Base-by-base conservation (phyloP, 1,140 invertebrate genomes). In the Neoseiulus cucumeris region DNA sequence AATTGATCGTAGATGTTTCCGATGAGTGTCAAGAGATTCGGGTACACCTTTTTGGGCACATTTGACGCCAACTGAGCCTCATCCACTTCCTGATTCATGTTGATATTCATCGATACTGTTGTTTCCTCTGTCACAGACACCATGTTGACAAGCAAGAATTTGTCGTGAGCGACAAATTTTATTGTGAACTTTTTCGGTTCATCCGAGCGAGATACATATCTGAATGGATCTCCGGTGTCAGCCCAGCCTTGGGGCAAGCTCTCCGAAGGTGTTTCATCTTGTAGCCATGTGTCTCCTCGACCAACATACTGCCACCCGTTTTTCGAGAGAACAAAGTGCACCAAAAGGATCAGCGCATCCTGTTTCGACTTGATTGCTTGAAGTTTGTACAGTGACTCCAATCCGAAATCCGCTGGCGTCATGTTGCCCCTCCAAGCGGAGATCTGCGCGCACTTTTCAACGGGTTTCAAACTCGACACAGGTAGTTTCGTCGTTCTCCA, bases 71-170 rank as follows among this genome's bases (percentile, higher is more conserved):
- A 20, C 22, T 59, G 17, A 25, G 17, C 22, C 4, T 14, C 25
- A 5, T 59, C 51, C 14, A 59, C 51, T 25, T 59, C 17, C 1
- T 12, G 17, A 6, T 14, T 29, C 22, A 33, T 59, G 22, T 59
- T 59, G 33, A 59, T 59, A 25, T 59, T 59, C 51, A 59, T 59
- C 1, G 51, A 25, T 1, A 59, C 33, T 2, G 51, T 33, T 18
- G 33, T 33, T 33, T 59, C 25, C 14, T 59, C 51, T 20, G 14
- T 33, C 25, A 59, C 4, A n/a, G 25, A 29, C 12, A 59, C 51
- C 51, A 59, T 59, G 51, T 59, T 59, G 14, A 59, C 51, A 59
- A 59, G 51, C 14, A 59, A 33, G 51, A 59, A 59, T 25, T 29
- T 33, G 51, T 59, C 51, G 51, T 59, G 51, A 17, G 17, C 51